A percentile compares a stretch with the other conserved stretches of the same genome.
phyloP scores from a whole-genome alignment of 2,888 invertebrate species.

The Thymelicus lineola region DNA sequence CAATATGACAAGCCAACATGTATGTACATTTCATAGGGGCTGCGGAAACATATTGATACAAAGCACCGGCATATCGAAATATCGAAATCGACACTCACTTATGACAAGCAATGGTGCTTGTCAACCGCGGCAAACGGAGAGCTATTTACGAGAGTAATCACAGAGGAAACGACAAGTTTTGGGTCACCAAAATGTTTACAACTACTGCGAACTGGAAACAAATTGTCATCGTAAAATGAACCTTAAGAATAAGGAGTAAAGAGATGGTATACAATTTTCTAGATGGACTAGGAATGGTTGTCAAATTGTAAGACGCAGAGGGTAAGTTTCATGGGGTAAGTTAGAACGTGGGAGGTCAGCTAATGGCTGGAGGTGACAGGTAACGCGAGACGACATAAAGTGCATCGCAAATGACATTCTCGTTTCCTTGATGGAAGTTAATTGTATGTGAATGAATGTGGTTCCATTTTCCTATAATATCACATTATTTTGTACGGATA shows the following conservation, averaged over 20 bases:
- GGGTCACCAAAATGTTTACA: conserved; percentile 60
- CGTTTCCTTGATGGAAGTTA: conserved; percentile 58
- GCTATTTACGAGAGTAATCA: conserved; percentile 65
- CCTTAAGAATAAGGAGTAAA: conserved; percentile 51
- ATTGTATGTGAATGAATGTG: conserved; percentile 48
- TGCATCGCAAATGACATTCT: conserved; percentile 68
- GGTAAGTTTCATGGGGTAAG: conserved; percentile 71
- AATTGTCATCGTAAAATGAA: conserved; percentile 47
- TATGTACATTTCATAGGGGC: conserved; percentile 22
- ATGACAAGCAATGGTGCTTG: conserved; percentile 70
- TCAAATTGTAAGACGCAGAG: conserved; percentile 61
- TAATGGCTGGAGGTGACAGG: conserved; percentile 82
- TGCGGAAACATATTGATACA: conserved; percentile 49
- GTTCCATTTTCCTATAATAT: conserved; percentile 27
- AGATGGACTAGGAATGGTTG: conserved; percentile 41
- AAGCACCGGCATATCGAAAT: conserved; percentile 56
- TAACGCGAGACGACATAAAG: conserved; percentile 80
- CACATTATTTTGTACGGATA: no score
- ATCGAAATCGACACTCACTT: conserved; percentile 64
- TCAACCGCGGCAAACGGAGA: conserved; percentile 55
- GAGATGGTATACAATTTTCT: conserved; percentile 42
- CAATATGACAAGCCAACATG: background rate
- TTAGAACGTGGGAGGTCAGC: conserved; percentile 72
- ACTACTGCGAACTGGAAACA: conserved; percentile 45
- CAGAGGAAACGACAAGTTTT: conserved; percentile 78